phyloP scores from a whole-genome alignment of 2,797 vertebrate genomes.

The Aulostomus chinensis region DNA sequence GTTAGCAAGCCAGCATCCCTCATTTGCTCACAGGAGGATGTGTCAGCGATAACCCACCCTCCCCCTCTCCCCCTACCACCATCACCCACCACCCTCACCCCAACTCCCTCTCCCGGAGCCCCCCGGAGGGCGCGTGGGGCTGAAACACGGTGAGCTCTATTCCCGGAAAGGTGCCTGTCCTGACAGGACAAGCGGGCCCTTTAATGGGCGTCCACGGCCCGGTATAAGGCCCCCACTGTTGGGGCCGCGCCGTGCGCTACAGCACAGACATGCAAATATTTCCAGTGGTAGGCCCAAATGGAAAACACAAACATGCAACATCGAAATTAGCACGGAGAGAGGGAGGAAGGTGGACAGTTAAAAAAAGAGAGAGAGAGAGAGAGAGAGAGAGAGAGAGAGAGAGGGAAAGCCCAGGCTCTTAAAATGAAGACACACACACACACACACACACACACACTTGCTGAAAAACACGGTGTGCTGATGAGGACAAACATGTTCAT shows the following conservation, averaged over 20 bases:
- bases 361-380: slow-evolving; percentile 9
- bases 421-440: slow-evolving; percentile 48
- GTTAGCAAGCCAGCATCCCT: slow-evolving; percentile 37
- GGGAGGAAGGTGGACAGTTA: slow-evolving; percentile 51
- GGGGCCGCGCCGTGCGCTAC: slow-evolving; percentile 69
- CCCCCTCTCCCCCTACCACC: slow-evolving; percentile 22
- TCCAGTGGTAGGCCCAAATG: slow-evolving; percentile 84
- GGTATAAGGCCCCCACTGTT: slow-evolving; percentile 83
- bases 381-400: slow-evolving; percentile 54
- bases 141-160: slow-evolving; percentile 80
- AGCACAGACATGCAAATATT: slow-evolving; percentile 87
- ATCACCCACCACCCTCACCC: slow-evolving; percentile 36
- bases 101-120: slow-evolving; percentile 55
- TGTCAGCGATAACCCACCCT: slow-evolving; percentile 64
- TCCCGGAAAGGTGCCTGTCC: slow-evolving; percentile 80
- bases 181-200: slow-evolving; percentile 78
- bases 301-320: slow-evolving; percentile 85
- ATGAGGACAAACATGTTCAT: slow-evolving; percentile 72
- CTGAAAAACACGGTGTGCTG: slow-evolving; percentile 63
- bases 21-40: slow-evolving; percentile 61
- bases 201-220: slow-evolving; percentile 76
- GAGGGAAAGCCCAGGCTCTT: slow-evolving; percentile 71
- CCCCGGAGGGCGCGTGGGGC: slow-evolving; percentile 55
- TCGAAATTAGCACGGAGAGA: slow-evolving; percentile 78
- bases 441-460: slow-evolving; percentile 38